Conservation (phyloP, 2,888 invertebrate species). For the Podotricha telesiphe region DNA sequence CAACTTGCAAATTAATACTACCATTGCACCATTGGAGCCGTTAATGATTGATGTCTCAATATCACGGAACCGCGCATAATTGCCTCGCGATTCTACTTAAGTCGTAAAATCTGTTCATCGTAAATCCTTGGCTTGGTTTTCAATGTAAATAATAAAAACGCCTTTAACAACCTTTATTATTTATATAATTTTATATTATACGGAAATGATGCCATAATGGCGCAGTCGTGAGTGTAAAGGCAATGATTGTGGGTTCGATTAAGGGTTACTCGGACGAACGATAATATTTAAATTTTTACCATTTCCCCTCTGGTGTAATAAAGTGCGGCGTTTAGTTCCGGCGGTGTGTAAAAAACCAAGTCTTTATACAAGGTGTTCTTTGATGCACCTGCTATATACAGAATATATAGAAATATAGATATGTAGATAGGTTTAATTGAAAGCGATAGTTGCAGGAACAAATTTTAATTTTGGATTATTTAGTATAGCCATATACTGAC, state of each 20-base stretch:
- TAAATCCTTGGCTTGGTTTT: constrained; percentile 27
- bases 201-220: background rate
- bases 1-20: background rate
- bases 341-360: too few relatives aligned
- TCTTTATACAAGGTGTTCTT: too few relatives aligned
- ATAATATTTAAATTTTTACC: too few relatives aligned
- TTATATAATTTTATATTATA: constrained; percentile 13
- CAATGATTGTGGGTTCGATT: background rate
- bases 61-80: constrained; percentile 36
- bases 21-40: background rate
- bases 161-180: constrained; percentile 23
- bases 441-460: too few relatives aligned
- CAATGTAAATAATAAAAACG: constrained; percentile 28
- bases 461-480: too few relatives aligned
- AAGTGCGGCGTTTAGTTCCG: too few relatives aligned
- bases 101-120: constrained; percentile 37
- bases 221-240: background rate
- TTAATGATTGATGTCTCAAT: constrained; percentile 39
- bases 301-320: too few relatives aligned
- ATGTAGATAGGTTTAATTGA: too few relatives aligned
- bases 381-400: too few relatives aligned
- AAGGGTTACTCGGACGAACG: background rate
- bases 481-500: too few relatives aligned
- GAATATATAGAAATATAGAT: too few relatives aligned
- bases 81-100: constrained; percentile 30